Evolutionary conservation across 2,888 invertebrate species (phyloP), one percentile per base, ranked within the genome.

Genomic region (Acheta domesticus): DNA sequence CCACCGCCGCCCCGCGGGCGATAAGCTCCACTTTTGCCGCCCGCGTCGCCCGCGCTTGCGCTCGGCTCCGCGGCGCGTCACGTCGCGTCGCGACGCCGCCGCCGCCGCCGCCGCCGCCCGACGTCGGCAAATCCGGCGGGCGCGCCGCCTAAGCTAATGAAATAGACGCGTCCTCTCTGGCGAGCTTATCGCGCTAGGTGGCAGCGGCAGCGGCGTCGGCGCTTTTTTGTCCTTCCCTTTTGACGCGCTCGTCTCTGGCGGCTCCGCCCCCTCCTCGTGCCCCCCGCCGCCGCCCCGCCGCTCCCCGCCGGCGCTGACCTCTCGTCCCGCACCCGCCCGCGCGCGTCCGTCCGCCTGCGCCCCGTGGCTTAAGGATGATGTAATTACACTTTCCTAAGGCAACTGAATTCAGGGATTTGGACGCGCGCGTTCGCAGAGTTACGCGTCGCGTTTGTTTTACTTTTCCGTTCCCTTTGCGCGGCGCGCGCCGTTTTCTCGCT

Each of bases 61-160:
- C 36, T 36, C 5, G 36, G 36, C 36, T 36, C 36, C 36, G 36
- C 36, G 36, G 0, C 36, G 36, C 36, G 36, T 36, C 36, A 36
- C 36, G 36, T 36, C 36, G 36, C 36, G 36, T 36, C 36, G 36
- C 36, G 36, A 36, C 36, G 16, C n/a, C 14, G 16, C 62, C 62
- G 12, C n/a, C 36, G 19, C 62, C 16, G 16, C 62, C n/a, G 16
- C 14, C 14, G 16, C 62, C 62, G 62, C 62, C n/a, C 62, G 62
- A 19, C n/a, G 16, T 62, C 16, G 62, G 16, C 16, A 62, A 62
- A 62, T 62, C 62, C 62, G 62, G 62, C 62, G 62, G 36, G 5
- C 62, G 62, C n/a, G 14, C 16, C 78, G 75, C 78, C 75, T 79
- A 79, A 79, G 78, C 78, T 79, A 79, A 79, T 79, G 78, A 79